A percentile compares a stretch with the other conserved stretches of the same genome.
These are phyloP conservation scores for Taenioides sp. DNA, from an alignment of 2,797 vertebrate species.

Conservation along the genomic window DNA sequence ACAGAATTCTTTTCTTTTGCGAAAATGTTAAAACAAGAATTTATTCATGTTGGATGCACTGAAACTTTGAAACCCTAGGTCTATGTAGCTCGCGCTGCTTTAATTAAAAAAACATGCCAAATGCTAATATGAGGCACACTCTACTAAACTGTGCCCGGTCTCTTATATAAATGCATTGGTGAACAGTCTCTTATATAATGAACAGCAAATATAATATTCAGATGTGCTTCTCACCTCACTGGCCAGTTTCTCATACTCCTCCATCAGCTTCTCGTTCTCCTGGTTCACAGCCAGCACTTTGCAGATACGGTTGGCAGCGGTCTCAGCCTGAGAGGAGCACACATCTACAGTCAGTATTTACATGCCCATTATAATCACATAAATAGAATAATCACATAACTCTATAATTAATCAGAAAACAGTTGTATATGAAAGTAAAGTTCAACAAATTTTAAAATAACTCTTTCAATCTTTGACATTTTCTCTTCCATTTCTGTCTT, in stretches of 20 bases:
- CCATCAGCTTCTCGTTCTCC: constrained; percentile 96
- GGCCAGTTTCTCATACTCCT: constrained; percentile 93
- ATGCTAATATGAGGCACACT: neutral
- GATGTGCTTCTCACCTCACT: constrained; percentile 84
- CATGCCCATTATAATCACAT: too few relatives aligned
- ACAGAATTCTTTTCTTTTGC: too few relatives aligned
- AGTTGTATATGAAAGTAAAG: too few relatives aligned
- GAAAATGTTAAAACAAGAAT: neutral
- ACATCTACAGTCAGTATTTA: neutral
- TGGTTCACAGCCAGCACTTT: constrained; percentile 96
- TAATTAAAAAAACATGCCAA: neutral
- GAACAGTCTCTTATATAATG: neutral
- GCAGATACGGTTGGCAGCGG: constrained; percentile 94
- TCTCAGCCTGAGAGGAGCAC: constrained; percentile 83
- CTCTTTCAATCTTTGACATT: too few relatives aligned
- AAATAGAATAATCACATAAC: too few relatives aligned
- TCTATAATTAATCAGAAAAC: neutral
- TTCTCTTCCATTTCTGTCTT: too few relatives aligned
- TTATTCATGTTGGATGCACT: neutral
- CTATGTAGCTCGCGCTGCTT: neutral
- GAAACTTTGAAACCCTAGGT: neutral
- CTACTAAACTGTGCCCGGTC: neutral
- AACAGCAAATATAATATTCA: neutral
- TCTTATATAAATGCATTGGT: neutral
- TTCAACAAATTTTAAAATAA: neutral